Base-by-base conservation (phyloP, 2,888 invertebrate species). In the Protodeltote pygarga region DNA sequence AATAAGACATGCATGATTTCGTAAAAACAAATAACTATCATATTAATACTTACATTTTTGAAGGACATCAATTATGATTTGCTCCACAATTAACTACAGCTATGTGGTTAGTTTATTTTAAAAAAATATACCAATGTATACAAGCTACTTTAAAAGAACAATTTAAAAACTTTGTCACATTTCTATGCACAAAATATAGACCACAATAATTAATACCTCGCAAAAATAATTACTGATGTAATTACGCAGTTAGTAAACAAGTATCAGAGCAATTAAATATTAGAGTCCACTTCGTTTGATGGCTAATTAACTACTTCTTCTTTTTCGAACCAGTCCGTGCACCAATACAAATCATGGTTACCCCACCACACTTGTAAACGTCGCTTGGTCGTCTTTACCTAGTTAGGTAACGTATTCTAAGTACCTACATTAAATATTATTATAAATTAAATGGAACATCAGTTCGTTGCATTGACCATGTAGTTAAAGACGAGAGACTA, bases 351-450 rank as follows among this genome's bases (percentile, higher is more conserved):
- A 57, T 37, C 45, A 61, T 75, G 66, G 79, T 55, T 52, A 52
- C 65, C 35, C 5, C 14, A 66, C 16, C 27, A 66, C 47, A 62
- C 65, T 73, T 74, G 70, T 73, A 69, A 68, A 76, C 71, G 75
- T 69, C 63, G 51, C 41, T 37, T 54, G 71, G 75, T 69, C 63
- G 51, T 40, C 38, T 54, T 55, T 49, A 65, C 57, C 65, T 67
- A 66, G 64, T 69, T 64, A 57, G 64, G 64, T 65, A 47, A 50
- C 39, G 63, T 67, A 53, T 64, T 72, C 68, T 72, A 47, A 72
- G 41, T 64, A 53, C 67, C 59, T 73, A 74, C 64, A 46, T 40
- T 51, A 42, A n/a, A 15, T 49, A 53, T 44, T 41, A 42, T 41
- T 50, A 35, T 50, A 33, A 44, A 41, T 45, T 39, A 19, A 17